Evolutionary conservation across 2,888 invertebrate species (phyloP), one percentile per base, ranked within the genome.

Genomic region (Ichneumoninae sp.): DNA sequence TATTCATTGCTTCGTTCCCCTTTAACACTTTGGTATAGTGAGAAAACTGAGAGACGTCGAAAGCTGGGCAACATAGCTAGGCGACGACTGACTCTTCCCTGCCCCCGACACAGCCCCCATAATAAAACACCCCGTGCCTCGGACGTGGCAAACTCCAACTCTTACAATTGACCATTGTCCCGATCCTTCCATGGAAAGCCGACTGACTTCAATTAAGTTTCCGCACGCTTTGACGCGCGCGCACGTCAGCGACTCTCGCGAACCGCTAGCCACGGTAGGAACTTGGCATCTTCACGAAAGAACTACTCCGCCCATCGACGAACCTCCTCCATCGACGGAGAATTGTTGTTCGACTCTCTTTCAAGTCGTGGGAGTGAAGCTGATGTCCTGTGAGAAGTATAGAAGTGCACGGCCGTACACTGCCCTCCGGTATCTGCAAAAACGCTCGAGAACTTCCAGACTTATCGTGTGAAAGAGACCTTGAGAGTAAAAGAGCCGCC

Each of bases 81-180:
- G 60, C 76, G 72, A 70, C 82, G 86, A 69, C 83, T 80, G 74
- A 80, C 68, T 76, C 72, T 76, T 76, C 71, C 72, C 86, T 83
- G 87, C 83, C 82, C 80, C 86, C 84, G 82, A 87, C 79, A 86
- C 84, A 90, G 90, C 78, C 90, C 89, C 89, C 91, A 92, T 90
- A 93, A 93, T 93, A 93, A 93, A 93, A 91, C 93, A 92, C 93
- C 93, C 93, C 90, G 86, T 87, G 86, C 82, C 81, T 86, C 85
- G 86, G 86, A 60, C 62, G 50, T 75, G 75, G 62, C 76, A 62
- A 54, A 76, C 85, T 80, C 76, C 87, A 47, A 86, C 85, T 70
- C 80, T 86, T 83, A 92, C 91, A 91, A 92, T 92, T 88, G 88
- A 78, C 88, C 88, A 91, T 93, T 92, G 91, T 92, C 86, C 88